Evolutionary conservation across 2,888 invertebrate genomes (phyloP), one percentile per base, ranked within the genome.

Genomic region (Leptopilina myrica): DNA sequence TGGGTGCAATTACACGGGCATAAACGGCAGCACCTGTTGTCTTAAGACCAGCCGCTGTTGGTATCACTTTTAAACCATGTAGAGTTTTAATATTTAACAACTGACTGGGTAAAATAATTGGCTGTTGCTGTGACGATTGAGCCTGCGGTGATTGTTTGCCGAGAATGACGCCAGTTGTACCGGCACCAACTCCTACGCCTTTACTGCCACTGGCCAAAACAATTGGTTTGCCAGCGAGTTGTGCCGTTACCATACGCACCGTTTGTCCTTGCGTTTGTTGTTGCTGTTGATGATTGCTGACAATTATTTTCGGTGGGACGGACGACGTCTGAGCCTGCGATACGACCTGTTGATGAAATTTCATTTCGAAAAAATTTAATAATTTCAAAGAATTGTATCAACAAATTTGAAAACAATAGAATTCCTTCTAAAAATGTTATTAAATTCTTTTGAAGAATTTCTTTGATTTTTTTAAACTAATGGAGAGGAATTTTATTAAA

Each of bases 181-280:
- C 85, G 6, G 88, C 84, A 75, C 88, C 89, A 14, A 90, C 87
- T 2, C 90, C 90, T 0, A 91, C 90, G 11, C 88, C 88, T 40
- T 90, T 90, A 73, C 90, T 90, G 2, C 91, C 88, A 53, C 91
- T 91, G 0, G 91, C 90, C 4, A 92, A 82, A 8, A 92, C 91
- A 11, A 92, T 91, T 6, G 91, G 91, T 64, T 92, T 92, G 1
- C 91, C 91, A 0, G 91, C 90, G 14, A 92, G 84, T 64, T 91
- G 91, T 2, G 91, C 91, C 14, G 91, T 90, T 0, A 92, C 91
- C 91, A 91, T 91, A n/a, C 91, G 87, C 8, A 92, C 91, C 0
- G 91, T 91, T 43, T 88, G 89, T 49, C 86, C 86, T 0, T 79
- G 81, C 53, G 84, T 83, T 40, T 81, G 82, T 4, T 64, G 78